Evolutionary conservation across 2,888 invertebrate species (phyloP).

Genomic region (Gordius sp.): DNA sequence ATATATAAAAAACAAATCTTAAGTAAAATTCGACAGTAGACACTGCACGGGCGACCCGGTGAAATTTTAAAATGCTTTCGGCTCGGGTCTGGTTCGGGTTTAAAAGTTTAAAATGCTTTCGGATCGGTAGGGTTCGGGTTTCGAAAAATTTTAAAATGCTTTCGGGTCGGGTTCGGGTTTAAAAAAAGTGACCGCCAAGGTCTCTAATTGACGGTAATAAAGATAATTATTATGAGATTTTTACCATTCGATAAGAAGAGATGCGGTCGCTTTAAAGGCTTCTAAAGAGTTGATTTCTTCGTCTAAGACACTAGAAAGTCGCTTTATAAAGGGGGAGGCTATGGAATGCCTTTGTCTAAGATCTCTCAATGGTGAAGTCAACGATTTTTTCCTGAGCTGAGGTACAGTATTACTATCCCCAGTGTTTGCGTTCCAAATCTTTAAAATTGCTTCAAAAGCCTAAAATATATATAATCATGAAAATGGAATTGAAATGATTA

Average conservation of each 20-base stretch:
- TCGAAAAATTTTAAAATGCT: no score
- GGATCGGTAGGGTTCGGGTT: no score
- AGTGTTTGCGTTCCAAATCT: conserved; percentile 43
- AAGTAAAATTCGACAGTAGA: no score
- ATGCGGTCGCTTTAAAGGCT: conserved; percentile 53
- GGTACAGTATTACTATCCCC: neutral
- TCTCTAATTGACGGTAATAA: no score
- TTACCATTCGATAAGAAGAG: conserved; percentile 46
- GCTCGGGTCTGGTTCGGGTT: no score
- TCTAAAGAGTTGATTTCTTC: conserved; percentile 46
- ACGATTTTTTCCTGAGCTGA: neutral
- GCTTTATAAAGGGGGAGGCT: conserved; percentile 8
- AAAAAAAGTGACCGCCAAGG: no score
- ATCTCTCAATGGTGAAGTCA: neutral
- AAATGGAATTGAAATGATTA: conserved; percentile 13
- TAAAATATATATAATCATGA: conserved; percentile 24
- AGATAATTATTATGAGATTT: neutral
- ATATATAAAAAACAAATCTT: no score
- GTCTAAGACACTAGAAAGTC: conserved; percentile 29
- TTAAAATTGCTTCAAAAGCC: conserved; percentile 62
- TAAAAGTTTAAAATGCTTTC: no score
- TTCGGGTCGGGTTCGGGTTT: no score
- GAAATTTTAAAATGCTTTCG: no score
- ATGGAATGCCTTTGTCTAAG: neutral
- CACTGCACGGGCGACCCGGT: no score